A percentile compares a stretch with the other conserved stretches of the same genome.
Evolutionary conservation across 2,888 invertebrate species (phyloP).

Genomic region (Homarus gammarus): DNA sequence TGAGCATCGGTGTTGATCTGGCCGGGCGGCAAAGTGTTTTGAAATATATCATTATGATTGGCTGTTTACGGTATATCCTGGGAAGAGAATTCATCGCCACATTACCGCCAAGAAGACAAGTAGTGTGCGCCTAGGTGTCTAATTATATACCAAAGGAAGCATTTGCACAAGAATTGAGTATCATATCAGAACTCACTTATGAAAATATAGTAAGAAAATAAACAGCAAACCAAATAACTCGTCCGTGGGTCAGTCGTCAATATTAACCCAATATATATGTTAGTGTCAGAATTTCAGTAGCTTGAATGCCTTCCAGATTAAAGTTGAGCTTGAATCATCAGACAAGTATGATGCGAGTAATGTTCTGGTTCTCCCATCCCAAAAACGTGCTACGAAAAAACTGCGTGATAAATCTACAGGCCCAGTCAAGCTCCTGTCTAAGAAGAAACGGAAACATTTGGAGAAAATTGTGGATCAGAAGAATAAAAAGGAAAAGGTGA

Average conservation of each 20-base stretch:
- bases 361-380: slow-evolving; percentile 88
- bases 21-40: no score
- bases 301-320: slow-evolving; percentile 81
- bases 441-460: slow-evolving; percentile 91
- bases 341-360: slow-evolving; percentile 88
- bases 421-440: slow-evolving; percentile 86
- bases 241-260: not conserved
- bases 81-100: no score
- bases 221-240: not conserved
- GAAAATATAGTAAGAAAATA: not conserved
- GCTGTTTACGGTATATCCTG: no score
- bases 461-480: slow-evolving; percentile 93
- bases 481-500: slow-evolving; percentile 92
- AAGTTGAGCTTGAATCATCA: slow-evolving; percentile 83
- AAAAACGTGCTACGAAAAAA: slow-evolving; percentile 88
- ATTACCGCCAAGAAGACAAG: no score
- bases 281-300: not conserved
- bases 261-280: slow-evolving; percentile 34
- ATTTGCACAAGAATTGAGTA: no score
- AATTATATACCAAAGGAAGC: not conserved
- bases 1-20: no score
- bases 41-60: no score
- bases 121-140: not conserved
- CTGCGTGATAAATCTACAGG: slow-evolving; percentile 80
- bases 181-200: not conserved